These are phyloP conservation scores for Pollicipes pollicipes DNA, from an alignment of 1,140 invertebrate species.

Conservation along the genomic window DNA sequence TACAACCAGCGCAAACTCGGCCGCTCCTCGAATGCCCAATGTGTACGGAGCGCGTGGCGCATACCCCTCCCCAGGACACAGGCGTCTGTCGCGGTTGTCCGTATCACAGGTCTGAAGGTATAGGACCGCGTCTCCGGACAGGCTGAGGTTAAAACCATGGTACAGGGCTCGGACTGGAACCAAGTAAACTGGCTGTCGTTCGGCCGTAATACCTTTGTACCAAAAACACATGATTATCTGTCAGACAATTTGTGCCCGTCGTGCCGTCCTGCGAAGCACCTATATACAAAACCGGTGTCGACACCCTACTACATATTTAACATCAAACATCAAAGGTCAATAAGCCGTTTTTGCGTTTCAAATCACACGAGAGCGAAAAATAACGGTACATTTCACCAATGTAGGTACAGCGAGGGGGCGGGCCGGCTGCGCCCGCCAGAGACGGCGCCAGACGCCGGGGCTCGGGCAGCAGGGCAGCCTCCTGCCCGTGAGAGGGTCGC, in stretches of 20 bases:
- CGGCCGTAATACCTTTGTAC: not conserved
- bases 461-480: no score
- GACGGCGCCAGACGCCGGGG: no score
- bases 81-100: no score
- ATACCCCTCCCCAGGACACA: no score
- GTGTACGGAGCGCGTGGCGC: no score
- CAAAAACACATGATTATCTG: not conserved
- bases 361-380: not conserved
- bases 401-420: not conserved
- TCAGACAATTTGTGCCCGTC: not conserved
- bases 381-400: not conserved
- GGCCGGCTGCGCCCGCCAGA: no score
- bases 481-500: no score
- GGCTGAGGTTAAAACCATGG: not conserved
- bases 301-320: not conserved
- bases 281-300: not conserved
- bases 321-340: not conserved
- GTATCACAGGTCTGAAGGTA: not conserved
- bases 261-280: not conserved
- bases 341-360: not conserved
- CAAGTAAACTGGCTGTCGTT: no score
- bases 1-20: not conserved
- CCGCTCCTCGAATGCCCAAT: not conserved
- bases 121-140: not conserved
- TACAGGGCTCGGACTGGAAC: not conserved